These are phyloP conservation scores for Sepiola atlantica DNA, from an alignment of 2,888 invertebrate species.

Conservation along the genomic window DNA sequence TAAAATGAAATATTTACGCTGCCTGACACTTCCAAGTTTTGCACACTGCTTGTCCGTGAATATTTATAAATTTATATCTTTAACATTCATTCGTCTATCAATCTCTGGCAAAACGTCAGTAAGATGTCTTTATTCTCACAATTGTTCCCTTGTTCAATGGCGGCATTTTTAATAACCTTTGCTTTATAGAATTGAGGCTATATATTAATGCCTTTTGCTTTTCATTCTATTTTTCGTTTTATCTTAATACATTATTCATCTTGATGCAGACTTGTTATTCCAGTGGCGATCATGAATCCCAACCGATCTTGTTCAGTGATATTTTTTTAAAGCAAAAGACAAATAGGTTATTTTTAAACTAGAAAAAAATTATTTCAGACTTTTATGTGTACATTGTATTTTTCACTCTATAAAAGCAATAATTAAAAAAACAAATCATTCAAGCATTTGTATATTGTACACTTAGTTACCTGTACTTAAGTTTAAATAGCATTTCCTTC, in stretches of 20 bases:
- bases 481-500: too few relatives aligned
- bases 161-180: background rate
- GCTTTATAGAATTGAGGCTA: background rate
- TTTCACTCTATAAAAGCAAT: too few relatives aligned
- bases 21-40: background rate
- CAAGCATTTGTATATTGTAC: too few relatives aligned
- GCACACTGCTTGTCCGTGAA: background rate
- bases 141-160: background rate
- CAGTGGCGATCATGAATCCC: background rate
- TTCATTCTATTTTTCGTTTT: background rate
- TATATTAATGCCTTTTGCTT: background rate
- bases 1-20: background rate
- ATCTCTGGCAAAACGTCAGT: background rate
- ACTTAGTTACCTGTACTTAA: too few relatives aligned
- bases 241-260: background rate
- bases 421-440: too few relatives aligned
- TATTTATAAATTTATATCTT: background rate
- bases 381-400: too few relatives aligned
- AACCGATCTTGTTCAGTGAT: background rate
- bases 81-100: background rate
- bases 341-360: background rate
- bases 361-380: background rate
- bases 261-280: background rate
- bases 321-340: background rate
- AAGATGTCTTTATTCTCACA: background rate